Evolutionary conservation across 2,888 invertebrate genomes (phyloP).

Genomic region (Campoletis raptor): DNA sequence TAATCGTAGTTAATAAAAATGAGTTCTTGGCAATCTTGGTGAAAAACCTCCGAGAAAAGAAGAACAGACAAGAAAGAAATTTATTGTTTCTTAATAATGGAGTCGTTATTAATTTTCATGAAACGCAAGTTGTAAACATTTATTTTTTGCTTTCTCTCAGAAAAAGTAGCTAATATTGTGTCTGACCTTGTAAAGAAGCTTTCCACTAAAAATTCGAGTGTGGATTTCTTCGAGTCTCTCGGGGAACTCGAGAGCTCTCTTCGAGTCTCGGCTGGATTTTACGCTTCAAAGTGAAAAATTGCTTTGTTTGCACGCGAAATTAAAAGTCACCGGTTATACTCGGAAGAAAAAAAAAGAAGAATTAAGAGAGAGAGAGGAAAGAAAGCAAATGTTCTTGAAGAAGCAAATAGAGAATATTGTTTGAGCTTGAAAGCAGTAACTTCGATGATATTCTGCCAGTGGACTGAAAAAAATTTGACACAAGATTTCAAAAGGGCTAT

Average conservation of each 20-base stretch:
- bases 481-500: neutral
- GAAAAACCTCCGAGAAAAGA: neutral
- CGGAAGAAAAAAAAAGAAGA: neutral
- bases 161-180: constrained; percentile 22
- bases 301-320: constrained; percentile 44
- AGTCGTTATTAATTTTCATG: constrained; percentile 22
- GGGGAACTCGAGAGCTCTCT: neutral
- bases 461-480: neutral
- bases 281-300: constrained; percentile 53
- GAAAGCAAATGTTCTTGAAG: neutral
- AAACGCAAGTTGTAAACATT: constrained; percentile 8
- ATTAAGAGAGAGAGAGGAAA: neutral
- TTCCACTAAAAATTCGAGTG: constrained; percentile 21
- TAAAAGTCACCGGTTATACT: constrained; percentile 35
- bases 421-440: neutral
- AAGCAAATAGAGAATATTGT: constrained; percentile 16
- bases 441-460: neutral
- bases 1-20: neutral
- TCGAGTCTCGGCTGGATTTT: constrained; percentile 43
- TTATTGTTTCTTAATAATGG: constrained; percentile 17
- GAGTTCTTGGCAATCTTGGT: constrained; percentile 18
- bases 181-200: constrained; percentile 40
- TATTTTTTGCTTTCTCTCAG: constrained; percentile 11
- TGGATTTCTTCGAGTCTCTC: constrained; percentile 7
- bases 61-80: constrained; percentile 9